These are phyloP conservation scores for Bellardia bayeri DNA, from an alignment of 2,888 invertebrate species.

Conservation along the genomic window DNA sequence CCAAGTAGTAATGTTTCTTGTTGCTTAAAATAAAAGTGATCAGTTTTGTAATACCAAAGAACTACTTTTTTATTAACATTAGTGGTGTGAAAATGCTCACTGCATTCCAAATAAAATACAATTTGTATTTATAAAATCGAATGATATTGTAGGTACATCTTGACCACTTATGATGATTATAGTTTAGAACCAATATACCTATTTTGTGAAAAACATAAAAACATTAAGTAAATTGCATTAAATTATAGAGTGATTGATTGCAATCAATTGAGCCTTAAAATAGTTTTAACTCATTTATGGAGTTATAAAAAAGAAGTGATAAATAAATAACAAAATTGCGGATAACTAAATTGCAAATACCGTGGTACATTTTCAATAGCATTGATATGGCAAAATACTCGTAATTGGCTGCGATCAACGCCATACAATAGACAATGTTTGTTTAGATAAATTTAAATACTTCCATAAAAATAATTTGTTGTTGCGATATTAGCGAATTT, in stretches of 20 bases:
- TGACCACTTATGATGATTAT: slow-evolving; percentile 27
- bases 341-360: too few species aligned
- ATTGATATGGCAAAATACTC: too few species aligned
- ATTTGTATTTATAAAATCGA: background rate
- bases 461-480: background rate
- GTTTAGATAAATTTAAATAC: background rate
- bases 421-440: background rate
- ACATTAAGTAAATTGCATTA: slow-evolving; percentile 54
- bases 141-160: slow-evolving; percentile 5
- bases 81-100: background rate
- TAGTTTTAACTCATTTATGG: background rate
- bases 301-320: background rate
- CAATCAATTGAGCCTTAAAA: background rate
- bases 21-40: too few species aligned
- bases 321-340: too few species aligned
- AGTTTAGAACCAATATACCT: background rate
- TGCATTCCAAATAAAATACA: background rate
- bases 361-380: too few species aligned
- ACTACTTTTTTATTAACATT: too few species aligned
- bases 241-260: slow-evolving; percentile 39
- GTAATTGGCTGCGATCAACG: too few species aligned
- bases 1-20: too few species aligned
- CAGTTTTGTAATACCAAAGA: too few species aligned
- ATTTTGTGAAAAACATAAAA: slow-evolving; percentile 30
- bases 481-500: background rate